Evolutionary conservation across 2,113 vertebrate species (phyloP), one percentile per base, ranked within the genome.

Genomic region (Malurus melanocephalus): DNA sequence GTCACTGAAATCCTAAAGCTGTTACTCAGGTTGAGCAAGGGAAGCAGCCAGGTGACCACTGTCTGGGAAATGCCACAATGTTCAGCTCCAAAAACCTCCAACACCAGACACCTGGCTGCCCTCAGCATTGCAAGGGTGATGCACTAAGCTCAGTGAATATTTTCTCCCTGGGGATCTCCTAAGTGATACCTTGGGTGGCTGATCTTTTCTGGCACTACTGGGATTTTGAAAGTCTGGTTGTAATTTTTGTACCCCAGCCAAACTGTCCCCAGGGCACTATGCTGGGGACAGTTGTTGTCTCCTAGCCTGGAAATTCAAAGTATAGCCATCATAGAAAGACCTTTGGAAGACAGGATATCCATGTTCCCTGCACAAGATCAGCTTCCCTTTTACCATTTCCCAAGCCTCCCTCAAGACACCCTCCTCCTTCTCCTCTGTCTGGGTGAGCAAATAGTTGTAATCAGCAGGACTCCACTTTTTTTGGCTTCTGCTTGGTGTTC

Each of bases 271-370:
- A 20, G 57, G 57, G 16, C 19, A 35, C 61, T 22, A 30, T 30
- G 11, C 19, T 35, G 35, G 35, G 35, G 35, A 13, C 2, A 16
- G 20, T n/a, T 69, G 19, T 52, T 79, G 27, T 45, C 26, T 77
- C 27, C 82, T 57, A 77, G 30, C 23, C 35, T 88, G 55, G 80
- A 78, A 86, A 80, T 21, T 77, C 35, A 56, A 85, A 85, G 14
- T n/a, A 76, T 4, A 69, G 28, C 9, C 27, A 21, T 4, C 27
- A 21, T 4, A 33, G 49, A 66, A 87, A 78, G 32, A 51, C 13
- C 15, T 87, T 26, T 33, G 45, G 17, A 74, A 67, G 22, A 35
- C 27, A 40, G 12, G 6, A 33, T 42, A 71, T 17, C 8, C 2
- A 0, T 45, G 18, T 30, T 74, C 10, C 28, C 32, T 60, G 13